Base-by-base conservation (phyloP, 2,888 invertebrate genomes). In the Dioctria linearis region DNA sequence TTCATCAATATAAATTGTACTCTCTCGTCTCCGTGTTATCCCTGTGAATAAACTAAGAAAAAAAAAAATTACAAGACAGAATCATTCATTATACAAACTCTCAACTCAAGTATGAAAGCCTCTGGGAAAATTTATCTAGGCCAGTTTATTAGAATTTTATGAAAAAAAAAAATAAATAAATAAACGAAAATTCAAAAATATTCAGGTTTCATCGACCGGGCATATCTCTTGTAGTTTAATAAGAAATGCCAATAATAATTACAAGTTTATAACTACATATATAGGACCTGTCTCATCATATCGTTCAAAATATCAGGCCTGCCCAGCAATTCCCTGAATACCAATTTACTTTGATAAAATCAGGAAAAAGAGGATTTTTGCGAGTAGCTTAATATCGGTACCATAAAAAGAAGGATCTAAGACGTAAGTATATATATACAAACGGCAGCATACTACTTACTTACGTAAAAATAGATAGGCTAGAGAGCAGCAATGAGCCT, bases 331-430 rank as follows among this genome's bases (percentile, higher is more conserved):
- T 61, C 39, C 61, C 39, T 39, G 39, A 61, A 61, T 61, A 61
- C 61, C 61, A 61, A 61, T 61, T 61, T 39, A 37, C 37, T 61
- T 61, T 61, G 61, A 61, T 13, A 61, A 61, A 61, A 61, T 61
- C 37, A 37, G 25, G 37, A 61, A 61, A 37, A 61, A 51, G 11
- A 51, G 11, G 11, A 25, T 37, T 11, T 57, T 61, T 61, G 6
- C 25, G n/a, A 5, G 25, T 37, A 25, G n/a, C 54, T 54, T 54
- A 46, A 5, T 46, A 6, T 46, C 8, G 5, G 46, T 46, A 54
- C 25, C 11, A 54, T 54, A 54, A 25, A 25, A 25, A 54, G 54
- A 54, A 6, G 54, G 5, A 11, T 54, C 11, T 54, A 6, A 25
- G 25, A 54, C 54, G 25, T 25, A 25, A 51, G 11, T 51, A 6